Evolutionary conservation across 2,113 vertebrate species (phyloP).

Genomic region (Tinamus guttatus): DNA sequence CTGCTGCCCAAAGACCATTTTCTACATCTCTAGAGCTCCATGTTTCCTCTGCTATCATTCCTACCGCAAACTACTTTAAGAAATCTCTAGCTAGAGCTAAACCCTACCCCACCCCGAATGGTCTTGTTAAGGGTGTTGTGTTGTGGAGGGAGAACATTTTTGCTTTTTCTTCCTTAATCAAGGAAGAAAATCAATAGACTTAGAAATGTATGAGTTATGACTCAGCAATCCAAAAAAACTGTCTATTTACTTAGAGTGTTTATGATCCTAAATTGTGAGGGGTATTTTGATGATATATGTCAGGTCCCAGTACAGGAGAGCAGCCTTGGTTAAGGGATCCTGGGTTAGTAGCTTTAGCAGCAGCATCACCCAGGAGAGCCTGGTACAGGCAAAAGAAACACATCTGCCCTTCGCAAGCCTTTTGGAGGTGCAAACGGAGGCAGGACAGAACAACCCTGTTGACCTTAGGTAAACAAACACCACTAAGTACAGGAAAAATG

Average conservation of each 20-base stretch:
- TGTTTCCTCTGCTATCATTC: not conserved
- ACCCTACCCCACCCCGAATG: not conserved
- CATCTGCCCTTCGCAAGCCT: not conserved
- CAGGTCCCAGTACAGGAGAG: not conserved
- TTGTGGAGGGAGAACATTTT: not conserved
- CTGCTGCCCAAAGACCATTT: not conserved
- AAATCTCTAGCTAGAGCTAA: not conserved
- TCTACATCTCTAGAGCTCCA: not conserved
- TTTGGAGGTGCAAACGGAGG: not conserved
- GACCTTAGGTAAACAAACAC: not conserved
- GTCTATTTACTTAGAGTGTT: not conserved
- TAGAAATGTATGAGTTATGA: not conserved
- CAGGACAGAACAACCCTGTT: not conserved
- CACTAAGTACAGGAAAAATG: rapidly evolving
- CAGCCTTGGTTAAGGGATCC: not conserved
- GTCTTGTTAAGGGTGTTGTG: not conserved
- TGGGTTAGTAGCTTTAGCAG: no score
- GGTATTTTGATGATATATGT: not conserved
- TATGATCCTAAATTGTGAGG: not conserved
- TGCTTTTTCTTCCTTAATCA: not conserved
- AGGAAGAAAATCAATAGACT: no score
- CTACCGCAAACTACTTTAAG: not conserved
- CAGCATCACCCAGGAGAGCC: not conserved
- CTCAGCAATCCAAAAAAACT: not conserved
- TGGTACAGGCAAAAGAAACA: rapidly evolving